These are phyloP conservation scores for Agrochola lychnidis DNA, from an alignment of 2,888 invertebrate species.

Conservation along the genomic window DNA sequence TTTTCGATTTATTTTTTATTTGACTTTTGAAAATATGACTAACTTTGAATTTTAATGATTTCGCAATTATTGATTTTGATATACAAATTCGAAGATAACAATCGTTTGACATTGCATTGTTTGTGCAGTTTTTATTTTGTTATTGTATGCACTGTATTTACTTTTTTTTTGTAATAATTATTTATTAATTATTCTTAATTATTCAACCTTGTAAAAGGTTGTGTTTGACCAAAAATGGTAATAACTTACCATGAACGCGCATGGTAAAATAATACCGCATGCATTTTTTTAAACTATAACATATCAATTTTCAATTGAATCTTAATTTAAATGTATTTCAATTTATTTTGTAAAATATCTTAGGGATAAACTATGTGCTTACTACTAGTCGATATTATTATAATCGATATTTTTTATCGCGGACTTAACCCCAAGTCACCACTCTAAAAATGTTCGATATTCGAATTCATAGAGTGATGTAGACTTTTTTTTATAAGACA, in stretches of 20 bases:
- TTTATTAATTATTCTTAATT: slow-evolving; percentile 17
- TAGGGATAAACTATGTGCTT: slow-evolving; percentile 58
- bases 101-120: slow-evolving; percentile 63
- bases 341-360: slow-evolving; percentile 47
- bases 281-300: slow-evolving; percentile 65
- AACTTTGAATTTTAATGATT: slow-evolving; percentile 1
- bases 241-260: slow-evolving; percentile 66
- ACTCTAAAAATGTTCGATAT: slow-evolving; percentile 53
- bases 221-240: slow-evolving; percentile 68
- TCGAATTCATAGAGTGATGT: slow-evolving; percentile 39
- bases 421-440: slow-evolving; percentile 36
- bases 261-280: slow-evolving; percentile 67
- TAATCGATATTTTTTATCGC: slow-evolving; percentile 47
- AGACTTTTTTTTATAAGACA: slow-evolving; percentile 13
- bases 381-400: slow-evolving; percentile 63
- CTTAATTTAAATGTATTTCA: slow-evolving; percentile 33
- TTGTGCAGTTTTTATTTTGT: slow-evolving; percentile 50
- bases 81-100: slow-evolving; percentile 40
- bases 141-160: slow-evolving; percentile 55
- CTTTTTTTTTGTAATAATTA: slow-evolving; percentile 39
- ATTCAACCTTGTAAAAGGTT: slow-evolving; percentile 52
- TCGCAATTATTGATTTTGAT: neutral
- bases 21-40: slow-evolving; percentile 3
- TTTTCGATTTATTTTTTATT: slow-evolving; percentile 27
- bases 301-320: slow-evolving; percentile 60